Evolutionary conservation across 53 echinoderm and acorn worm species (phyloP).

Genomic region (Hippasteria phrygiana): DNA sequence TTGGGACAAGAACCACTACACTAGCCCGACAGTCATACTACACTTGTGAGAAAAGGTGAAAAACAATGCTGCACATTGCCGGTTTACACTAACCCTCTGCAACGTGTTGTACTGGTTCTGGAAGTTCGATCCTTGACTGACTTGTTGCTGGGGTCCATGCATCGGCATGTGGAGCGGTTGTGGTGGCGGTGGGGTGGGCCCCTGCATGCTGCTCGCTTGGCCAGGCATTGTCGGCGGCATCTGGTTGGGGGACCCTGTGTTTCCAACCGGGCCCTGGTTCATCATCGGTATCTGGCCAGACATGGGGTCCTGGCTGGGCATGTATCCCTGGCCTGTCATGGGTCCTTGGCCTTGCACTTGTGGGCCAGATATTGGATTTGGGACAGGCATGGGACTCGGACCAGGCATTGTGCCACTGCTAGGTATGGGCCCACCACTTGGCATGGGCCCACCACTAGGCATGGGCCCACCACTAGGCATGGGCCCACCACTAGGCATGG

Average conservation of each 20-base stretch:
- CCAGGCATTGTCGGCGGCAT: conserved; percentile 20
- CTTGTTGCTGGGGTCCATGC: conserved; percentile 63
- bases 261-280: conserved; percentile 45
- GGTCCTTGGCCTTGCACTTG: conserved; percentile 70
- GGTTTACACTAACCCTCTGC: conserved; percentile 79
- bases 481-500: conserved; percentile 73
- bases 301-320: conserved; percentile 79
- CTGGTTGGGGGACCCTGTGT: conserved; percentile 1
- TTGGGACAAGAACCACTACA: no score
- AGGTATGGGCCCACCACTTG: neutral
- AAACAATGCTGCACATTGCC: no score
- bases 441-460: conserved; percentile 16
- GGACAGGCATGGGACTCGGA: conserved; percentile 39
- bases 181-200: conserved; percentile 29
- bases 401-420: conserved; percentile 7
- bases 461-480: conserved; percentile 74
- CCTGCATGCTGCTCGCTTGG: conserved; percentile 24
- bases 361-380: conserved; percentile 39
- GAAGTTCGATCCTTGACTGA: conserved; percentile 44
- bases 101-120: conserved; percentile 82
- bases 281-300: conserved; percentile 76
- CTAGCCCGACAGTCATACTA: no score
- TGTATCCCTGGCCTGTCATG: conserved; percentile 76
- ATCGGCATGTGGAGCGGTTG: conserved; percentile 35
- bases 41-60: no score